A percentile compares a stretch with the other conserved stretches of the same genome.
These are phyloP conservation scores for Pituophis catenifer DNA, from an alignment of 2,113 vertebrate species.

Conservation along the genomic window DNA sequence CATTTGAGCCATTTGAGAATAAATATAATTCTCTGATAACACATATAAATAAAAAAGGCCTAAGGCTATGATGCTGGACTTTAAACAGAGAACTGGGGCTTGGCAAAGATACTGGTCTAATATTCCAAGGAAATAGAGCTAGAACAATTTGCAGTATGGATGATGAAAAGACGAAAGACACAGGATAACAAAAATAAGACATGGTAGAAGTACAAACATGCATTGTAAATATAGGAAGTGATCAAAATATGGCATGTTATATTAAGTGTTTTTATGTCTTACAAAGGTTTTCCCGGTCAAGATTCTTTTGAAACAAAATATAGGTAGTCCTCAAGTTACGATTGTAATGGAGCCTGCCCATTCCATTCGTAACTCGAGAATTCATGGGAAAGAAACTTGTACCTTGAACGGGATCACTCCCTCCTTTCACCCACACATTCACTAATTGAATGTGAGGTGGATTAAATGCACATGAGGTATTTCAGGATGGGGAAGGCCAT, in stretches of 20 bases:
- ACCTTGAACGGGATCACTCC: no score
- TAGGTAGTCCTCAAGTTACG: no score
- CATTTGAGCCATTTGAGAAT: slow-evolving; percentile 71
- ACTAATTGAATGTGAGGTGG: no score
- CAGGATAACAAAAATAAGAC: slow-evolving; percentile 56
- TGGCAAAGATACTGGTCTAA: slow-evolving; percentile 61
- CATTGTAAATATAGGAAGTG: slow-evolving; percentile 36
- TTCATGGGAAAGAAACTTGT: no score
- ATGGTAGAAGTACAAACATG: slow-evolving; percentile 34
- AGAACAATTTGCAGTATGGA: slow-evolving; percentile 62
- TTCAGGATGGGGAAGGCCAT: no score
- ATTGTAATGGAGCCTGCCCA: no score
- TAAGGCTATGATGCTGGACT: slow-evolving; percentile 74
- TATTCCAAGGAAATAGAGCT: slow-evolving; percentile 64
- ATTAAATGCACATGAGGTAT: no score
- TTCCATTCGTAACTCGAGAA: no score
- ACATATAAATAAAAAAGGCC: slow-evolving; percentile 77
- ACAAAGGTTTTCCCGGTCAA: neutral
- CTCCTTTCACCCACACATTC: no score
- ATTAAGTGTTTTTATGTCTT: neutral
- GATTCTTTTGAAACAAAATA: slow-evolving; percentile 4
- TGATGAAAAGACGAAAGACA: slow-evolving; percentile 70
- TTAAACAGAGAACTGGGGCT: slow-evolving; percentile 67
- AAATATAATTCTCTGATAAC: slow-evolving; percentile 77
- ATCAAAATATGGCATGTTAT: neutral